Evolutionary conservation across 2,113 vertebrate genomes (phyloP).

Genomic region (Lophura nycthemera): DNA sequence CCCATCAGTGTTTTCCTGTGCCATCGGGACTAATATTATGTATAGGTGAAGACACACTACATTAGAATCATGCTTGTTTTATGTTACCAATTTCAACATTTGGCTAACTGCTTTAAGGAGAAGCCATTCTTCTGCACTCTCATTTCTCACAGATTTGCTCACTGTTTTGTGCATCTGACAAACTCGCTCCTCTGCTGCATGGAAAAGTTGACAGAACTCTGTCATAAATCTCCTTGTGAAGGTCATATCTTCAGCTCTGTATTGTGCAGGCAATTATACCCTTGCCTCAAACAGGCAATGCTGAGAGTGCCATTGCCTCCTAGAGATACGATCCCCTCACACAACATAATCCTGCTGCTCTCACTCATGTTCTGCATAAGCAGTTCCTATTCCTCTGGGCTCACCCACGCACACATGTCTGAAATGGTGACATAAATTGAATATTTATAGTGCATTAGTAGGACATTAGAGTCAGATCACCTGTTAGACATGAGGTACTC

Average conservation of each 20-base stretch:
- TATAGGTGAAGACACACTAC: not conserved
- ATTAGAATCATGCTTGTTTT: not conserved
- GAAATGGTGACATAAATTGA: not conserved
- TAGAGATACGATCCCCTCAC: not conserved
- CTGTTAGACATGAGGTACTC: not conserved
- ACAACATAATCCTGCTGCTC: not conserved
- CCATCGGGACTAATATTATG: not conserved
- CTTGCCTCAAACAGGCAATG: not conserved
- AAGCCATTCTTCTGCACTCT: not conserved
- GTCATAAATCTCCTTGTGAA: not conserved
- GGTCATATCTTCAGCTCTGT: not conserved
- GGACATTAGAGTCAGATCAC: not conserved
- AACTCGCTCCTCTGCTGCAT: not conserved
- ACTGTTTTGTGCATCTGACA: not conserved
- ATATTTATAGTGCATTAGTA: slow-evolving; percentile 25
- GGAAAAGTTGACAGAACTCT: not conserved
- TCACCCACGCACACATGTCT: not conserved
- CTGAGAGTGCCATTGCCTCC: not conserved
- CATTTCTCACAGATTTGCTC: not conserved
- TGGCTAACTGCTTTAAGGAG: not conserved
- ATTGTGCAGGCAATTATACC: not conserved
- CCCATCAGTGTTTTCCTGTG: not conserved
- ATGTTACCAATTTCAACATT: not conserved
- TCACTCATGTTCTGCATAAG: not conserved
- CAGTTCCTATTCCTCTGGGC: not conserved